phyloP scores from a whole-genome alignment of 1,140 invertebrate genomes.

The Scaptomyza pallida region DNA sequence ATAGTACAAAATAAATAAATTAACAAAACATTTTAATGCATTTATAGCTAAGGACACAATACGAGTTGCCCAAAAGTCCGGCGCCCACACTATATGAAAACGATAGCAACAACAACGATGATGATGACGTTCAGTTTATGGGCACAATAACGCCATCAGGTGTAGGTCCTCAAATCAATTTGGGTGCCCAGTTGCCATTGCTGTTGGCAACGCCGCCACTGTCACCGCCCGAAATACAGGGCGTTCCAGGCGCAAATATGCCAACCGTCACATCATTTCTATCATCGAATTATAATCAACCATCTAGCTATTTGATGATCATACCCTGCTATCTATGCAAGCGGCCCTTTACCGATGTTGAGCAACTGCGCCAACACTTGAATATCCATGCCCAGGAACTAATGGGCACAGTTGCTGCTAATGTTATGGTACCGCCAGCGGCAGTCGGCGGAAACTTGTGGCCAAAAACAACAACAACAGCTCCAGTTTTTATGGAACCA shows the following conservation, averaged over 20 bases:
- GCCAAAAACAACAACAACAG: too few species aligned
- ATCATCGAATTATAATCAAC: not conserved
- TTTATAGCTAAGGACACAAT: too few species aligned
- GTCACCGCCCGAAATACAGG: constrained; percentile 22
- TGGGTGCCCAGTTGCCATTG: not conserved
- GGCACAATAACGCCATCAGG: not conserved
- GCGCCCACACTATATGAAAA: not conserved
- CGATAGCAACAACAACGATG: too few species aligned
- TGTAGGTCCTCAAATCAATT: not conserved
- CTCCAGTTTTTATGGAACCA: not conserved
- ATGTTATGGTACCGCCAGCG: not conserved
- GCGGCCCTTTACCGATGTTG: constrained; percentile 43
- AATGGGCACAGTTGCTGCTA: not conserved
- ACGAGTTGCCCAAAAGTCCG: not conserved
- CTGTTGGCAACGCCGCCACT: constrained; percentile 42
- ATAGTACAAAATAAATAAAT: too few species aligned
- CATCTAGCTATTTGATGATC: constrained; percentile 19
- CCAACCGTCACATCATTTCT: constrained; percentile 14
- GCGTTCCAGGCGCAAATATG: not conserved
- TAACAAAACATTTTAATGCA: too few species aligned
- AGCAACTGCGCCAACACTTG: constrained; percentile 40
- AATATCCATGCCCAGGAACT: constrained; percentile 23
- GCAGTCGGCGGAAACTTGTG: not conserved
- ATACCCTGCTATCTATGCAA: constrained; percentile 62
- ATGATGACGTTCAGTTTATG: not conserved